These are phyloP conservation scores for Oostethus manadensis DNA, from an alignment of 2,113 vertebrate genomes.

Conservation along the genomic window DNA sequence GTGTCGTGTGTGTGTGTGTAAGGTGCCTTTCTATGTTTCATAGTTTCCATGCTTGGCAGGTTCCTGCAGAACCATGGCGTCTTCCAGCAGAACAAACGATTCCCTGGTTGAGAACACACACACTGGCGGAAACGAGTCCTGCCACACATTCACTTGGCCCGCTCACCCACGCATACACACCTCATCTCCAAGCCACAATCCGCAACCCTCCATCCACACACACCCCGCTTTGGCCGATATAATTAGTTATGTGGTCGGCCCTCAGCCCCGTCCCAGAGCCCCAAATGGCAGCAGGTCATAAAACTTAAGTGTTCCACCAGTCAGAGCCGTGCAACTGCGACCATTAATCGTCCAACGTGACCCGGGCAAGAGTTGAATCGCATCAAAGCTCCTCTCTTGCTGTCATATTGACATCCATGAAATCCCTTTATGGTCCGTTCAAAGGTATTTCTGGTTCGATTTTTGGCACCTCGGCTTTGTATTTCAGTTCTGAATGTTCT, in stretches of 20 bases:
- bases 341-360: constrained; percentile 74
- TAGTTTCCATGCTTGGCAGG: constrained; percentile 73
- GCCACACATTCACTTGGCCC: constrained; percentile 50
- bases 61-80: not conserved
- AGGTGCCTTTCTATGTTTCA: constrained; percentile 39
- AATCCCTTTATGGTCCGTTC: constrained; percentile 73
- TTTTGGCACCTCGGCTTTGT: constrained; percentile 58
- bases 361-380: constrained; percentile 50
- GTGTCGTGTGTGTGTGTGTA: constrained; percentile 18
- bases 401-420: constrained; percentile 65
- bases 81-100: constrained; percentile 57
- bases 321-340: constrained; percentile 61
- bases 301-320: constrained; percentile 83
- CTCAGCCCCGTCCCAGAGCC: constrained; percentile 64
- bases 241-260: constrained; percentile 77
- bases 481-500: constrained; percentile 33
- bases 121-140: constrained; percentile 15
- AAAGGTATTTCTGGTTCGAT: constrained; percentile 57
- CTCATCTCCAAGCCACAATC: constrained; percentile 46
- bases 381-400: constrained; percentile 71
- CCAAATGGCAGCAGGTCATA: constrained; percentile 77
- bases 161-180: constrained; percentile 29
- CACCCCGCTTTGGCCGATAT: constrained; percentile 56
- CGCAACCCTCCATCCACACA: constrained; percentile 51
- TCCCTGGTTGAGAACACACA: constrained; percentile 56